Base-by-base conservation (phyloP, 2,888 invertebrate genomes). In the Piscicola geometra region DNA sequence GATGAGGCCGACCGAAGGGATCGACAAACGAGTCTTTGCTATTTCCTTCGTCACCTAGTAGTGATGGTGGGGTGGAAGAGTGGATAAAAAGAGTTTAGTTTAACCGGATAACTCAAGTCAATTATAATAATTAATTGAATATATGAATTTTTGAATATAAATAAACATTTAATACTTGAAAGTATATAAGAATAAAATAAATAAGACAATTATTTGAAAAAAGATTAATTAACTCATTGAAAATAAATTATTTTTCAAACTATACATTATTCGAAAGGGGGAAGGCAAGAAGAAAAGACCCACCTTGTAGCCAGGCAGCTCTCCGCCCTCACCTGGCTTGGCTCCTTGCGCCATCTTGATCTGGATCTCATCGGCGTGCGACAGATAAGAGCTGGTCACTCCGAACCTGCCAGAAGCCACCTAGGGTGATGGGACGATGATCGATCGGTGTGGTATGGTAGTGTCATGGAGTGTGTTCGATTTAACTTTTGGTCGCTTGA, bases 291-390 rank as follows among this genome's bases (percentile, higher is more conserved):
- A n/a, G n/a, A n/a, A n/a, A n/a, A n/a, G n/a, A n/a, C 75, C 79
- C 77, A 89, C 90, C 86, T 91, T 91, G 82, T 90, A 89, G 1
- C 90, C 97, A 0, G 98, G 98, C 76, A 99, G 86, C 86, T 99
- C 98, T 1, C 98, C 98, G 32, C 98, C 98, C 87, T 99, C 98
- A 0, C 99, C 99, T 0, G 99, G 98, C 85, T 99, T 99, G 75
- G 99, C 98, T 0, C 98, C 97, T 87, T 99, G 95, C 9, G 99
- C 98, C 98, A 99, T 99, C 88, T 99, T 99, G 84, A 99, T 99
- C 87, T 99, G 99, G 80, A 99, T 86, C 86, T 99, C 98, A 86
- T 99, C 98, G 0, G 98, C 93, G 87, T 98, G 94, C 12, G 97
- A 95, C 80, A 99, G 87, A 85, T 99, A 99, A 0, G 95, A 92